A percentile compares a stretch with the other conserved stretches of the same genome.
Evolutionary conservation across 2,113 vertebrate genomes (phyloP).

Genomic region (Macquaria australasica): DNA sequence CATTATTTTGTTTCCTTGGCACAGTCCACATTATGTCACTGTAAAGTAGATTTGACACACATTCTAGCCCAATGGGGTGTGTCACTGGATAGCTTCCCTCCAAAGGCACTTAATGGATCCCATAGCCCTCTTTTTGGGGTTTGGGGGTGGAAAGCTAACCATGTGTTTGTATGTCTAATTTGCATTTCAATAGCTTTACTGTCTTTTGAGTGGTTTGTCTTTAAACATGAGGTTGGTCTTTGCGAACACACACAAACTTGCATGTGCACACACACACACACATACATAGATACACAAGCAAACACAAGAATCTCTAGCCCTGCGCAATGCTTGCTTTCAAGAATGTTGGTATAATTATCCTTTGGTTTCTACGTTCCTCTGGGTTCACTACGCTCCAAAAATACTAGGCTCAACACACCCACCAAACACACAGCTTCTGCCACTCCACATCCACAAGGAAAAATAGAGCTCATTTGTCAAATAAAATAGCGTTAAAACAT

Average conservation of each 20-base stretch:
- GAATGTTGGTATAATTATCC: conserved; percentile 68
- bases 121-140: conserved; percentile 39
- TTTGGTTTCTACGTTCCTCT: conserved; percentile 49
- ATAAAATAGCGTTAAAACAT: conserved; percentile 26
- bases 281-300: conserved; percentile 22
- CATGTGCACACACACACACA: conserved; percentile 50
- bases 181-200: conserved; percentile 76
- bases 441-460: conserved; percentile 27
- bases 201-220: conserved; percentile 75
- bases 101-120: conserved; percentile 60
- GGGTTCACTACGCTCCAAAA: conserved; percentile 56
- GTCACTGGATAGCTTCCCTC: conserved; percentile 54
- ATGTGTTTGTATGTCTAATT: conserved; percentile 75
- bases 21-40: conserved; percentile 58
- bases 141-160: conserved; percentile 61
- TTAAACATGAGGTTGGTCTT: conserved; percentile 71
- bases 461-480: conserved; percentile 25
- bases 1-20: conserved; percentile 42
- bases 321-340: conserved; percentile 31
- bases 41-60: conserved; percentile 70
- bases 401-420: conserved; percentile 48
- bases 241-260: conserved; percentile 58
- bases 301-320: conserved; percentile 46
- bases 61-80: conserved; percentile 54
- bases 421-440: conserved; percentile 1